Conservation (phyloP, 2,113 vertebrate species). For the Lophura nycthemera region DNA sequence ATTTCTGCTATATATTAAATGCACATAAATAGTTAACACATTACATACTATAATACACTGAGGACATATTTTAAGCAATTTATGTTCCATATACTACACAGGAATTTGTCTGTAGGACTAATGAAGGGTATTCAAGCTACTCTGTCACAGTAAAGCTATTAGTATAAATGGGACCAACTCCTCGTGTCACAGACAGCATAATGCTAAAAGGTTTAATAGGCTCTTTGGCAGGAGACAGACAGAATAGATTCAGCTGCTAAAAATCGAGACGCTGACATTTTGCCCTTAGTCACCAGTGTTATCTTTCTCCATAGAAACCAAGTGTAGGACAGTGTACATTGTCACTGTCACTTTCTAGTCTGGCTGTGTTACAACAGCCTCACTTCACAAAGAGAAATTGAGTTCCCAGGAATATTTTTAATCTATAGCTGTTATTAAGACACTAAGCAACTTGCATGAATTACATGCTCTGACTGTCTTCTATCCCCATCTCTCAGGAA, state of each 20-base stretch:
- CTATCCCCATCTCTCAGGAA: constrained; percentile 24
- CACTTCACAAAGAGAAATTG: background rate
- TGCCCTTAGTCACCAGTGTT: background rate
- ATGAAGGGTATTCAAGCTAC: background rate
- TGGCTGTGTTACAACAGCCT: background rate
- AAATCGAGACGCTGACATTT: constrained; percentile 49
- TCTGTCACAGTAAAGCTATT: constrained; percentile 18
- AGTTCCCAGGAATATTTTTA: constrained; percentile 62
- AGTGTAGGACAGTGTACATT: background rate
- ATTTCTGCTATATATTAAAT: background rate
- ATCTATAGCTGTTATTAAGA: constrained; percentile 53
- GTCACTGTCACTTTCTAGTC: background rate
- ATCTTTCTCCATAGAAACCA: constrained; percentile 15
- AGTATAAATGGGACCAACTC: constrained; percentile 32
- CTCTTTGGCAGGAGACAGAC: constrained; percentile 39
- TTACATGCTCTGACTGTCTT: constrained; percentile 44
- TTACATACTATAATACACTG: background rate
- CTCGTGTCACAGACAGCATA: constrained; percentile 13
- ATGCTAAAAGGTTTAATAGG: constrained; percentile 17
- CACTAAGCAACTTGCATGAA: constrained; percentile 31
- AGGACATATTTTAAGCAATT: background rate
- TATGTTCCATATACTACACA: background rate
- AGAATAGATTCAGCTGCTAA: constrained; percentile 42
- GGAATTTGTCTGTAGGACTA: constrained; percentile 34
- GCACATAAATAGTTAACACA: background rate